Base-by-base conservation (phyloP, 2,888 invertebrate species). In the Diadegma fenestrale region DNA sequence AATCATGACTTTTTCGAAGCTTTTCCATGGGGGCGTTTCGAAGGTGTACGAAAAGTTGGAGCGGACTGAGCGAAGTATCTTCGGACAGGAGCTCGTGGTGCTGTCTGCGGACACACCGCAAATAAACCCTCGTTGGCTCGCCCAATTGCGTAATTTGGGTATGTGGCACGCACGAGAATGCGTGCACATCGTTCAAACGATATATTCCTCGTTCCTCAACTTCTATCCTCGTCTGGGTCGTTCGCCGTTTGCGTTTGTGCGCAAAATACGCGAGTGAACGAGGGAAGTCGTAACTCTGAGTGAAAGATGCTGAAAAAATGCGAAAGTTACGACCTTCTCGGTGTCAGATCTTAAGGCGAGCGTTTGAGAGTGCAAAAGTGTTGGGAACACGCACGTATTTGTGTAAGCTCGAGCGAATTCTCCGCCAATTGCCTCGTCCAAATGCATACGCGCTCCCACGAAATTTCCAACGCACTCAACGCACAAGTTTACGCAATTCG, bases 131-230 rank as follows among this genome's bases (percentile, higher is more conserved):
- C 76, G 85, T 85, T 85, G 77, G 61, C 73, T 76, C 84, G 84
- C 54, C 79, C 84, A 68, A 86, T 86, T 88, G 86, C 88, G 86
- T 84, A 87, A 86, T 72, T 80, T 68, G 51, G 45, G 80, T 85
- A 86, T 87, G 88, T 87, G 71, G 85, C 88, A 89, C 90, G 88
- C 88, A 86, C 86, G 86, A 71, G 89, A 90, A 89, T 87, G 89
- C 90, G 90, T 88, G 88, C 87, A 89, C 81, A 88, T 82, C 77
- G 69, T 69, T 58, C 61, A 66, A 66, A 41, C 68, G 51, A 77
- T 68, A 68, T 77, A 33, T 81, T 33, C 71, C 37, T 77, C 58
- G 61, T 26, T 68, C 48, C n/a, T 14, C 43, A n/a, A 17, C 45
- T 68, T 72, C 75, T 82, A 68, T 76, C 73, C 77, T 80, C 63